A percentile compares a stretch with the other conserved stretches of the same genome.
Evolutionary conservation across 2,888 invertebrate species (phyloP).

Genomic region (Parapristionchus giblindavisi): DNA sequence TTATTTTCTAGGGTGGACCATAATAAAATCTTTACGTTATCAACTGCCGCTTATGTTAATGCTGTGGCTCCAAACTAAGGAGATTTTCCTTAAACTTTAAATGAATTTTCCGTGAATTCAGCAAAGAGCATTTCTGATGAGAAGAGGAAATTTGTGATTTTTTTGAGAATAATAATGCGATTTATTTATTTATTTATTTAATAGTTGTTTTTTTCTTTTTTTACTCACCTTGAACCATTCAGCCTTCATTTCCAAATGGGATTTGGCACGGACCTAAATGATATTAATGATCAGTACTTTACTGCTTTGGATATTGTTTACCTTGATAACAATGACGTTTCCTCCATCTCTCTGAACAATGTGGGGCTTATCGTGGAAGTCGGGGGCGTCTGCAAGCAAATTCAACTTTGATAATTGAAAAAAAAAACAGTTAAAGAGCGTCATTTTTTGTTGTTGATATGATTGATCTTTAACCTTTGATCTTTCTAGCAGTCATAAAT

Average conservation of each 20-base stretch:
- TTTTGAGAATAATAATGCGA: too few species aligned
- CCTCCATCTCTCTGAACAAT: slow-evolving; percentile 69
- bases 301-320: background rate
- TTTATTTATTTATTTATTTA: too few species aligned
- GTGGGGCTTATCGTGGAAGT: slow-evolving; percentile 70
- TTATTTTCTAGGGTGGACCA: too few species aligned
- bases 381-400: slow-evolving; percentile 67
- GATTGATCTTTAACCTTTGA: background rate
- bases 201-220: too few species aligned
- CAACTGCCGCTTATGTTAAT: too few species aligned
- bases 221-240: slow-evolving; percentile 68
- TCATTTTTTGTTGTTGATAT: background rate
- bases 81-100: too few species aligned
- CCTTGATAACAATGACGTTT: slow-evolving; percentile 67
- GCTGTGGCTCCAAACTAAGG: too few species aligned
- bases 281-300: background rate
- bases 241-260: slow-evolving; percentile 67
- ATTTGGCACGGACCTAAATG: slow-evolving; percentile 64
- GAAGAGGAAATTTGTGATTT: too few species aligned
- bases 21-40: too few species aligned
- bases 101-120: background rate
- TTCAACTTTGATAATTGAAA: background rate
- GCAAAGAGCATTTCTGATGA: background rate
- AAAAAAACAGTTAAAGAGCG: background rate
- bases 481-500: background rate